Evolutionary conservation across 2,113 vertebrate genomes (phyloP).

Genomic region (Sylvietta virens): DNA sequence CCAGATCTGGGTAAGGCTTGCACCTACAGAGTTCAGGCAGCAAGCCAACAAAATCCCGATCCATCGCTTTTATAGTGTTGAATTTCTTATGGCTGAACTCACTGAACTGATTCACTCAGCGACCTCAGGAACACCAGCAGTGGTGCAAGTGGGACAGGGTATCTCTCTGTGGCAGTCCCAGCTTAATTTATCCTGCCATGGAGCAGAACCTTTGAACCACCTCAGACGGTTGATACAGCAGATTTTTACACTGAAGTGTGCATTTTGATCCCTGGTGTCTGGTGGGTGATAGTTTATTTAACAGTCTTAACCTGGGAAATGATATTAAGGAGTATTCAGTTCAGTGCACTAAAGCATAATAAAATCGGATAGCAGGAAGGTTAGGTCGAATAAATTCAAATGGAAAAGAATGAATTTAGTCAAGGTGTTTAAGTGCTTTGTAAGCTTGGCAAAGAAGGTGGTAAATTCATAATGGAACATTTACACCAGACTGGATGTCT

Average conservation of each 20-base stretch:
- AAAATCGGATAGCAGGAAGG: background rate
- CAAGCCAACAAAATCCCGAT: background rate
- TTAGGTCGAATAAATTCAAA: conserved; percentile 28
- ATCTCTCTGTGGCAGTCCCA: background rate
- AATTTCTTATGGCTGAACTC: background rate
- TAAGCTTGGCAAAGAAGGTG: background rate
- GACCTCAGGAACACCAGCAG: fast-evolving
- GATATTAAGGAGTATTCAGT: background rate
- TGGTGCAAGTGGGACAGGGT: background rate
- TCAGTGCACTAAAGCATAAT: background rate
- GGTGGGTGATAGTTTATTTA: background rate
- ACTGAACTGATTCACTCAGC: background rate
- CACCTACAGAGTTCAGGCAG: background rate
- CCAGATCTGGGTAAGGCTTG: fast-evolving
- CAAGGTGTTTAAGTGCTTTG: conserved; percentile 1
- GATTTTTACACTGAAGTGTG: background rate
- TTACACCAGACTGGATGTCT: background rate
- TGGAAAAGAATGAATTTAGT: background rate
- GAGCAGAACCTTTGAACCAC: background rate
- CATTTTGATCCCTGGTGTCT: background rate
- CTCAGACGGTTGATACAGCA: background rate
- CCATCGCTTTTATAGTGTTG: background rate
- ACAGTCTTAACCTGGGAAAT: background rate
- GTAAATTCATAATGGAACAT: background rate
- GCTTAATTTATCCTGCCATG: background rate